Evolutionary conservation across 2,888 invertebrate species (phyloP), one percentile per base, ranked within the genome.

Genomic region (Oxyscelio sp.): DNA sequence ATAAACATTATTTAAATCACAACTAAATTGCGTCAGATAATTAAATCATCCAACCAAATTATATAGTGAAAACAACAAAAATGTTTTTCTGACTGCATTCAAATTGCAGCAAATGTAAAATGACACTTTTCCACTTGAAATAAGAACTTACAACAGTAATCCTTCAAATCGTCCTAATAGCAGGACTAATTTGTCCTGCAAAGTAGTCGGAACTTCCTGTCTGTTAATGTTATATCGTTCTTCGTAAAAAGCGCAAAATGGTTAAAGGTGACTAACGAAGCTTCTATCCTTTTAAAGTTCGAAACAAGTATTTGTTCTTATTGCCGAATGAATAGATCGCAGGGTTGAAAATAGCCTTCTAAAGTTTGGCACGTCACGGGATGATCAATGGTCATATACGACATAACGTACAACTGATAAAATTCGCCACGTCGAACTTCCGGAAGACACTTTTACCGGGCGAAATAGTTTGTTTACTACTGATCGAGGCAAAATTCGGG

Each of bases 361-460:
- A 24, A 24, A 66, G 66, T 66, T 54, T 4, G 54, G 21, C 40
- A 15, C 66, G 40, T 66, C 66, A 48, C 58, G 43, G 54, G 34
- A 38, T 59, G 40, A 59, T 71, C 71, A 59, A 48, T 59, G 71
- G 48, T 58, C 59, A 50, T n/a, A n/a, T n/a, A n/a, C n/a, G n/a
- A n/a, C 45, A 34, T 52, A 52, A 50, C 52, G 50, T 40, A 13
- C 54, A 15, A 40, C 40, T 54, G 66, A 66, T 54, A 66, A 52
- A 66, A 54, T 66, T 22, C n/a, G 17, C 40, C 66, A 54, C 40
- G 66, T 66, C 54, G 8, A 66, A 66, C 71, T 58, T 71, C 59
- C 31, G 45, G 19, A 17, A 45, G 31, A 21, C 45, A 58, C 48
- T 71, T 71, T 59, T 59, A 48, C 17, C 48, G 9, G 48, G 22